Evolutionary conservation across 1,140 invertebrate species (phyloP).

Genomic region (Physella acuta): DNA sequence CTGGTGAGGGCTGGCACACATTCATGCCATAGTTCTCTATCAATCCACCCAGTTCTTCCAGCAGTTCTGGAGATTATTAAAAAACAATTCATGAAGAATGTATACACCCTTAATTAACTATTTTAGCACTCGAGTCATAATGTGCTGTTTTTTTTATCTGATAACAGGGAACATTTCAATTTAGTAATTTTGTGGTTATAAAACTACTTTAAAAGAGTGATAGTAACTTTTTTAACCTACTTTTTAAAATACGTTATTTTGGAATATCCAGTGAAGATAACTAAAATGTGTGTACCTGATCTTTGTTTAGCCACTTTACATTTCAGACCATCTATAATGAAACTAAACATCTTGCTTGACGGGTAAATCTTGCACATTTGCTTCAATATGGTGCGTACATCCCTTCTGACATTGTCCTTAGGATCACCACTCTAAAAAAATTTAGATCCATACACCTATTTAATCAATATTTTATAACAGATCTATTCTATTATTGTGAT

Average conservation of each 20-base stretch:
- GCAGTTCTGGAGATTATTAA: constrained; percentile 82
- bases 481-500: too few relatives aligned
- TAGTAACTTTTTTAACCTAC: too few relatives aligned
- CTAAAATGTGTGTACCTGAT: constrained; percentile 73
- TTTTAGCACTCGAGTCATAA: too few relatives aligned
- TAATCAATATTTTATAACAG: too few relatives aligned
- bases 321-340: constrained; percentile 91
- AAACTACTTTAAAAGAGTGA: too few relatives aligned
- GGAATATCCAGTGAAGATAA: too few relatives aligned
- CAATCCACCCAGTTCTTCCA: constrained; percentile 85
- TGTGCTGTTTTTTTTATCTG: too few relatives aligned
- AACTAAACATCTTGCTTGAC: constrained; percentile 84
- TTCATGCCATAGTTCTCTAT: constrained; percentile 83
- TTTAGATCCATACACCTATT: too few relatives aligned
- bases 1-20: constrained; percentile 79
- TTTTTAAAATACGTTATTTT: constrained; percentile 10
- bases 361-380: constrained; percentile 85
- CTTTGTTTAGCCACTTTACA: constrained; percentile 95
- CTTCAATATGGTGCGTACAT: constrained; percentile 82
- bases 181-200: too few relatives aligned
- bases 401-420: constrained; percentile 86
- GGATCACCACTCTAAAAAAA: constrained; percentile 87
- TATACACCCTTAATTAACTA: too few relatives aligned
- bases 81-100: too few relatives aligned
- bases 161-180: too few relatives aligned